Percentiles rank a stretch among this genome's conserved stretches.
Conservation (phyloP, 2,797 vertebrate genomes). For the Lepilemur septentrionalis region DNA sequence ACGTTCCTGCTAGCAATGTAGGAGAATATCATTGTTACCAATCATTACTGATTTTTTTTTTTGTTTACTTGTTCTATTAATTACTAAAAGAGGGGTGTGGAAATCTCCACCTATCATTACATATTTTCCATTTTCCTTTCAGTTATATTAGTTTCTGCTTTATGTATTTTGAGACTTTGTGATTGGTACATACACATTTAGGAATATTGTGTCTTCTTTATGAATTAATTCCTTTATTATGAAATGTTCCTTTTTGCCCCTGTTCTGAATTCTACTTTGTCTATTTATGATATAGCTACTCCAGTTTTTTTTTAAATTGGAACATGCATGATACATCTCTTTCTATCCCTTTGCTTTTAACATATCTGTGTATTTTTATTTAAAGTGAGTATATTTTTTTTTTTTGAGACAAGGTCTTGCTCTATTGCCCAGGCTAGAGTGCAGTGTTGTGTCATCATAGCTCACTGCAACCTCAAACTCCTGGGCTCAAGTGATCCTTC, state of each 20-base stretch:
- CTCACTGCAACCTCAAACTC: not conserved
- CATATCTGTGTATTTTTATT: not conserved
- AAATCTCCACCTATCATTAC: not conserved
- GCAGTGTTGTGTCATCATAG: not conserved
- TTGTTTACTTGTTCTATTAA: not conserved
- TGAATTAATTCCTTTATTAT: not conserved
- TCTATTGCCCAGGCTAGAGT: not conserved
- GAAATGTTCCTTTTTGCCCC: not conserved
- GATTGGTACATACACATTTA: not conserved
- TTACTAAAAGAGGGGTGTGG: not conserved
- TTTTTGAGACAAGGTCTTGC: not conserved
- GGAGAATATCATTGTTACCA: not conserved
- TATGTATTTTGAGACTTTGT: not conserved
- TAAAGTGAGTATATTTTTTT: not conserved
- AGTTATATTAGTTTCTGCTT: not conserved
- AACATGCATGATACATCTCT: not conserved
- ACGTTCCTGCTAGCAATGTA: not conserved
- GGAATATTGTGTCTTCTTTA: not conserved
- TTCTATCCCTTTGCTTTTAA: not conserved
- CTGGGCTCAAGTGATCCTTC: not conserved
- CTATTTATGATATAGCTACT: not conserved
- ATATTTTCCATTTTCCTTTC: not conserved
- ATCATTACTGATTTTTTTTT: not conserved
- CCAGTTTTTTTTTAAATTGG: not conserved
- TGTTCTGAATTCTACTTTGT: not conserved